Conservation (phyloP, 2,888 invertebrate genomes). For the Coremacera marginata region DNA sequence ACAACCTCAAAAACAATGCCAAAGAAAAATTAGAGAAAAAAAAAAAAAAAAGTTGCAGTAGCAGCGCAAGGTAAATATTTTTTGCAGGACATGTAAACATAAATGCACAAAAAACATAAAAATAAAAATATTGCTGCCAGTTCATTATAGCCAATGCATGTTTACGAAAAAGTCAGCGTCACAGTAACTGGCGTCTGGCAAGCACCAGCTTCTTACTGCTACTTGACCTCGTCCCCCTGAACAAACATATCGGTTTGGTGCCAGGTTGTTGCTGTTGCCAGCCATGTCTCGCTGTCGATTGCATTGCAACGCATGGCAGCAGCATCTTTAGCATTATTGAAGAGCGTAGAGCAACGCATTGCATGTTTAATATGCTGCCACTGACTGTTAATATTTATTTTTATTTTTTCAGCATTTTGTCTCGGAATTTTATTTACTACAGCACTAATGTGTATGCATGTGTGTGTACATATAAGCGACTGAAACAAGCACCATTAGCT, state of each 20-base stretch:
- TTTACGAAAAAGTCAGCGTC: background rate
- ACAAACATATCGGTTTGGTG: too few species aligned
- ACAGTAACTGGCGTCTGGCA: background rate
- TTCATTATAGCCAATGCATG: background rate
- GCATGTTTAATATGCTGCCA: too few species aligned
- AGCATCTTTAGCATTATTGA: too few species aligned
- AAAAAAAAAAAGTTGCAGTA: conserved; percentile 1
- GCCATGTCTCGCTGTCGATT: too few species aligned
- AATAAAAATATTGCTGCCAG: background rate
- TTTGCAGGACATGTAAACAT: background rate
- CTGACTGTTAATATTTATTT: background rate
- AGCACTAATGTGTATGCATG: background rate
- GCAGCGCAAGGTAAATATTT: conserved; percentile 19
- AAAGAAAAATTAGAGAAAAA: background rate
- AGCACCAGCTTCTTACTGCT: too few species aligned
- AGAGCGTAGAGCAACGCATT: too few species aligned
- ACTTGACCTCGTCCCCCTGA: too few species aligned
- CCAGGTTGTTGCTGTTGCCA: too few species aligned
- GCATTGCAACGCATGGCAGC: too few species aligned
- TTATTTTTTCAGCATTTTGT: background rate
- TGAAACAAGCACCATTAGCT: conserved; percentile 4
- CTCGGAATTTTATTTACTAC: conserved; percentile 7
- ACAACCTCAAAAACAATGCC: conserved; percentile 1
- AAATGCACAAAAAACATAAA: background rate
- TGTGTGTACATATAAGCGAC: background rate